Base-by-base conservation (phyloP, 2,113 vertebrate genomes). In the Puma concolor region DNA sequence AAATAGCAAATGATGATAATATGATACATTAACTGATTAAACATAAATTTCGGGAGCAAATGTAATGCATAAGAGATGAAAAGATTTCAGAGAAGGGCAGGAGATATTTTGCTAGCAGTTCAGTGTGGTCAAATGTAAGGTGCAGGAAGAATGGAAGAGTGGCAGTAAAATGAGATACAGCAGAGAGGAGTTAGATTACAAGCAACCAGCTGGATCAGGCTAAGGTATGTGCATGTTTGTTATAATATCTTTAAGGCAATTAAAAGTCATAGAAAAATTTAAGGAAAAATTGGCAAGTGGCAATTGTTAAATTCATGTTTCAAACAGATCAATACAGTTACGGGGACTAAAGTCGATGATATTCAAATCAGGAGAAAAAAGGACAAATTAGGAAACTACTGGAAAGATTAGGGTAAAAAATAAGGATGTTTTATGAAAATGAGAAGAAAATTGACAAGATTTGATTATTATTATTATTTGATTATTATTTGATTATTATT, bases 1-100 rank as follows among this genome's bases (percentile, higher is more conserved):
- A 93, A 95, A 88, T 48, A 93, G 31, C 52, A 67, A 93, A 85
- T 12, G 79, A 82, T 82, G 87, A 79, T 13, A 38, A 74, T 79
- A 48, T 93, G n/a, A 63, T 44, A 57, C 36, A 84, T 41, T 60
- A 93, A 54, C 19, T 41, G 3, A 54, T 71, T 44, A 93, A 88
- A 82, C 31, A 80, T 41, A 81, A 10, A 48, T 80, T 63, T 38
- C 57, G 57, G 41, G 36, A 67, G 11, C 3, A 91, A 87, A 87
- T 29, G 6, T 48, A 80, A 94, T 80, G 11, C 5, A 52, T 81
- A 41, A 85, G 23, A 85, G 25, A 67, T 41, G 48, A 87, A 92
- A 52, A 6, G 52, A 76, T 38, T 88, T 93, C 48, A 87, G 17
- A 52, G 52, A 57, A 93, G 14, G 27, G 19, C 14, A 69, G 36